Percentiles rank a stretch among this genome's conserved stretches.
phyloP scores from a whole-genome alignment of 2,797 vertebrate genomes.

The Melanotaenia maccullochi region DNA sequence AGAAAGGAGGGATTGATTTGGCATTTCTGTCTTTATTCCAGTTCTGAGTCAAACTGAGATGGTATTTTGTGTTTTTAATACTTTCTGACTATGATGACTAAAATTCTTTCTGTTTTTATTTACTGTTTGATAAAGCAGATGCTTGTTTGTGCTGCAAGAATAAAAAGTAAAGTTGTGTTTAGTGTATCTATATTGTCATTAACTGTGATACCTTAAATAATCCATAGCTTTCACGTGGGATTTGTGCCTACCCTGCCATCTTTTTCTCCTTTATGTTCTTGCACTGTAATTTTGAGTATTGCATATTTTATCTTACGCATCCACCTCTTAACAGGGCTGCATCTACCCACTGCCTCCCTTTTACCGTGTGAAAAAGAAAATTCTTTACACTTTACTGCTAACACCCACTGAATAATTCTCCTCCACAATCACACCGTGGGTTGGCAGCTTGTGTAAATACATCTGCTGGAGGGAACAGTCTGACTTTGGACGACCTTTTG shows the following conservation, averaged over 20 bases:
- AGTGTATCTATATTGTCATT: not conserved
- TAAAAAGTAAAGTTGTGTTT: not conserved
- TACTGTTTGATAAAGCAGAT: not conserved
- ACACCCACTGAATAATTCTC: conserved; percentile 60
- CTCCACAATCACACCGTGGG: conserved; percentile 47
- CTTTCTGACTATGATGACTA: not conserved
- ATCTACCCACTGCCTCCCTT: conserved; percentile 47
- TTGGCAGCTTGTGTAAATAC: conserved; percentile 45
- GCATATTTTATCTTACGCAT: conserved; percentile 21
- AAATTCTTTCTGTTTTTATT: not conserved
- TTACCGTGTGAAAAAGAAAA: conserved; percentile 42
- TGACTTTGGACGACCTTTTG: conserved; percentile 51
- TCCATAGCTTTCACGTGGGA: conserved; percentile 6
- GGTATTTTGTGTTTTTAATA: not conserved
- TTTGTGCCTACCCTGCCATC: not conserved
- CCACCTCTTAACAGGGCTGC: conserved; percentile 32
- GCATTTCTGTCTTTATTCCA: not conserved
- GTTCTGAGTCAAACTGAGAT: too few relatives aligned
- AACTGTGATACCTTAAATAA: conserved; percentile 39
- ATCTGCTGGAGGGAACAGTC: conserved; percentile 46
- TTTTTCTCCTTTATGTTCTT: conserved; percentile 1
- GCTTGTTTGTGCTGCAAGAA: not conserved
- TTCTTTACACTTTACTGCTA: conserved; percentile 46
- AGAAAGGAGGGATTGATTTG: too few relatives aligned
- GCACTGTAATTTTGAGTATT: conserved; percentile 12